Conservation (phyloP, 2,888 invertebrate genomes). For the Ommatoiulus sabulosus region DNA sequence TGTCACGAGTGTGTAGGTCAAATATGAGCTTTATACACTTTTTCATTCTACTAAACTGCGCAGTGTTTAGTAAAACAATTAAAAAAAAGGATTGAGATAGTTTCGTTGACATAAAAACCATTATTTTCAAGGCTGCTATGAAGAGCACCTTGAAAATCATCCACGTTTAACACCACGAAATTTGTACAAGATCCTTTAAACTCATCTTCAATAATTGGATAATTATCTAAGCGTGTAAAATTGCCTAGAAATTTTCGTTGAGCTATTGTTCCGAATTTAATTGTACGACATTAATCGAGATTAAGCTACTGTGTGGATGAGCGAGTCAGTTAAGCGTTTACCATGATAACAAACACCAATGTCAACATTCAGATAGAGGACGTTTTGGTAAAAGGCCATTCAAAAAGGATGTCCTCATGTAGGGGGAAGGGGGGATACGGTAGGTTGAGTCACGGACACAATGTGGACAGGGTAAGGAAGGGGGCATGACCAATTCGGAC, state of each 20-base stretch:
- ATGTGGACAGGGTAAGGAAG: too few species aligned
- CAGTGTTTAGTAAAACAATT: background rate
- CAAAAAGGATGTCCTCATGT: too few species aligned
- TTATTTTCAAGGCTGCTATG: background rate
- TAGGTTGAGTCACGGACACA: too few species aligned
- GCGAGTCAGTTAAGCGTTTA: background rate
- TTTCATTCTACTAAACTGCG: too few species aligned
- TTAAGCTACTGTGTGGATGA: slow-evolving; percentile 9
- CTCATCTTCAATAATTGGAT: slow-evolving; percentile 11
- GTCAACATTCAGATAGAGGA: background rate
- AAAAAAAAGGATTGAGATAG: background rate
- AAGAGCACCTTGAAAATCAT: background rate
- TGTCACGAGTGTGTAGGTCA: background rate
- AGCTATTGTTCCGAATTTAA: background rate
- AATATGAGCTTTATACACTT: background rate
- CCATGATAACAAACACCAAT: slow-evolving; percentile 13
- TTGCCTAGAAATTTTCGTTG: background rate
- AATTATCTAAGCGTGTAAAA: background rate
- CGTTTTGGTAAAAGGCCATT: background rate
- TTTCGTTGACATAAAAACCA: background rate
- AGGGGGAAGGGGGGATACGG: too few species aligned
- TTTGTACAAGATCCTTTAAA: background rate
- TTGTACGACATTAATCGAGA: background rate
- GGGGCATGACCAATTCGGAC: too few species aligned
- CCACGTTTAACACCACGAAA: background rate